These are phyloP conservation scores for Ochlodes sylvanus DNA, from an alignment of 2,888 invertebrate species.

Conservation along the genomic window DNA sequence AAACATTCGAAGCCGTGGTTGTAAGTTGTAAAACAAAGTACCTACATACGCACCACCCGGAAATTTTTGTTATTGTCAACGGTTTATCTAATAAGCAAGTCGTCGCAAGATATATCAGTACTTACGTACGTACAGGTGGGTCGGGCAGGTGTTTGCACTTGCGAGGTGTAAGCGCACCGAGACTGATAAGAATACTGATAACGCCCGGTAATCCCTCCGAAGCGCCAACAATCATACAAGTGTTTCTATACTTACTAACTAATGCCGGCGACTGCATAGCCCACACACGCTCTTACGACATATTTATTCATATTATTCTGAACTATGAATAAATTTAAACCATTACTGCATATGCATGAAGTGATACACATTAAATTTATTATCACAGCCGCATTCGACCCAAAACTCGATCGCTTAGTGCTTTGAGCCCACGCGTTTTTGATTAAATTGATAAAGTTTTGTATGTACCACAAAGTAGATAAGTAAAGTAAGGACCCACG, in stretches of 20 bases:
- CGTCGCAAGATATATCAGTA: conserved; percentile 54
- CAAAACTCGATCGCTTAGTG: conserved; percentile 6
- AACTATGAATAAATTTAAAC: conserved; percentile 26
- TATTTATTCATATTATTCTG: conserved; percentile 29
- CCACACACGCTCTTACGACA: conserved; percentile 30
- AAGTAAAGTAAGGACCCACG: no score
- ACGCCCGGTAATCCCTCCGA: conserved; percentile 55
- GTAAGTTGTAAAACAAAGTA: neutral
- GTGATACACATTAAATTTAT: conserved; percentile 22
- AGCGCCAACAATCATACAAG: conserved; percentile 45
- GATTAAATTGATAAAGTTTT: no score
- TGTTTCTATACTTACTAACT: conserved; percentile 25
- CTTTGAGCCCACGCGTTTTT: neutral
- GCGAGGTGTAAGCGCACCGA: conserved; percentile 67
- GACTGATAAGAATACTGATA: conserved; percentile 69
- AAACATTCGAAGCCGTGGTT: neutral
- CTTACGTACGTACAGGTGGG: conserved; percentile 65
- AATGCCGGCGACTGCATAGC: conserved; percentile 17
- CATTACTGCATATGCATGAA: conserved; percentile 21
- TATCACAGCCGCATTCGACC: neutral
- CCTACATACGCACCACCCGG: conserved; percentile 24
- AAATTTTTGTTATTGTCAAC: conserved; percentile 39
- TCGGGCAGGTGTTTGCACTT: conserved; percentile 78
- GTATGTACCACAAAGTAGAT: no score
- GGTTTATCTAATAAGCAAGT: conserved; percentile 36